Conservation (phyloP, 2,113 vertebrate genomes). For the Syngnathus floridae region DNA sequence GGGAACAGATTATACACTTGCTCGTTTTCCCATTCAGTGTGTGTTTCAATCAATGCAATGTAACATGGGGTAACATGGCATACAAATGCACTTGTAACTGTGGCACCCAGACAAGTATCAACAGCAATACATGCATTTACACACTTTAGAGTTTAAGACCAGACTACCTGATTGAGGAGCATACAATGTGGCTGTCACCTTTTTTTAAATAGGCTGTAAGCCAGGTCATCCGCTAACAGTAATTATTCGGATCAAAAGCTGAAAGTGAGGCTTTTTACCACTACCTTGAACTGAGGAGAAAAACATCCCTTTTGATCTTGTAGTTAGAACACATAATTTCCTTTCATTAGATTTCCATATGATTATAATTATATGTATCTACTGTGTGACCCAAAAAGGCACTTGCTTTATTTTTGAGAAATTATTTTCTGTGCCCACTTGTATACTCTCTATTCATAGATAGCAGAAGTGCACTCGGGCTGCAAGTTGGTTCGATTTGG, state of each 20-base stretch:
- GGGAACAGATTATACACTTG: conserved; percentile 28
- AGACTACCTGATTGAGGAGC: too few relatives aligned
- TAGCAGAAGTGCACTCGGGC: too few relatives aligned
- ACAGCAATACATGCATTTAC: not conserved
- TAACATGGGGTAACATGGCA: not conserved
- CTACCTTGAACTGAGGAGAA: not conserved
- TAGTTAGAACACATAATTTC: too few relatives aligned
- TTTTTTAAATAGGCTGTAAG: not conserved
- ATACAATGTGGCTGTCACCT: not conserved
- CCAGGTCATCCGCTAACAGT: not conserved
- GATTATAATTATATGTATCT: not conserved
- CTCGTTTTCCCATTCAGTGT: conserved; percentile 2
- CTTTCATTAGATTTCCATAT: not conserved
- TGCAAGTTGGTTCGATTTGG: too few relatives aligned
- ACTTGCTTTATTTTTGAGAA: too few relatives aligned
- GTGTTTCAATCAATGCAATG: not conserved
- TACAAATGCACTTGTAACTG: not conserved
- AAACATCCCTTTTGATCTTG: not conserved
- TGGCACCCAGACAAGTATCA: not conserved
- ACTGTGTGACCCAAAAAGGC: too few relatives aligned
- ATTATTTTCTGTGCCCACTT: too few relatives aligned
- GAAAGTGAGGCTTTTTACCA: not conserved
- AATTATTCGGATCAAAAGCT: not conserved
- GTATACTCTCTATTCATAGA: too few relatives aligned
- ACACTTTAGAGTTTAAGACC: too few relatives aligned